These are phyloP conservation scores for Agelastica alni DNA, from an alignment of 2,888 invertebrate genomes.

Conservation along the genomic window DNA sequence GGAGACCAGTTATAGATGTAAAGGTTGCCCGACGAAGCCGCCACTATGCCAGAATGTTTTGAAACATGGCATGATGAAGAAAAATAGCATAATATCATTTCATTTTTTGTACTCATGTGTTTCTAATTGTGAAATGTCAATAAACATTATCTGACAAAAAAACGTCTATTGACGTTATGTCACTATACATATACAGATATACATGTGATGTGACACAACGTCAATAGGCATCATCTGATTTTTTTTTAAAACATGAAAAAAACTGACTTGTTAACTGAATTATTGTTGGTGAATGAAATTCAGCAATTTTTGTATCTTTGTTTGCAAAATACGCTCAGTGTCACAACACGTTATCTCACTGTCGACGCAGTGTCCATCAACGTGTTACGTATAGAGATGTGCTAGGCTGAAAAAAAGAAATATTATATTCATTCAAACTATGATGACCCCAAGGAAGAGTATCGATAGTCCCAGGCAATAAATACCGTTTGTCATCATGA, in stretches of 20 bases:
- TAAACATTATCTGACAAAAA: background rate
- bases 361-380: conserved; percentile 2
- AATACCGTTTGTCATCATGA: no score
- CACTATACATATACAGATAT: background rate
- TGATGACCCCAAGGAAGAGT: no score
- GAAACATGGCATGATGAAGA: background rate
- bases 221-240: background rate
- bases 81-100: background rate
- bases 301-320: background rate
- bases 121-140: conserved; percentile 1
- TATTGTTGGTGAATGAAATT: background rate
- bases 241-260: background rate
- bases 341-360: background rate
- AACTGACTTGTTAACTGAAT: background rate
- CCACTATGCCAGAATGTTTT: conserved; percentile 1
- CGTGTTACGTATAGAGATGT: no score
- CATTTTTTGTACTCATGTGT: background rate
- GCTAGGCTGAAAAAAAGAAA: no score
- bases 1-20: conserved; percentile 8
- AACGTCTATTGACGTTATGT: background rate
- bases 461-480: no score
- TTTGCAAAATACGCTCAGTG: no score
- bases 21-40: conserved; percentile 1
- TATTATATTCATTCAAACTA: no score
- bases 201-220: background rate